These are phyloP conservation scores for Alethe diademata DNA, from an alignment of 2,113 vertebrate species.

Conservation along the genomic window DNA sequence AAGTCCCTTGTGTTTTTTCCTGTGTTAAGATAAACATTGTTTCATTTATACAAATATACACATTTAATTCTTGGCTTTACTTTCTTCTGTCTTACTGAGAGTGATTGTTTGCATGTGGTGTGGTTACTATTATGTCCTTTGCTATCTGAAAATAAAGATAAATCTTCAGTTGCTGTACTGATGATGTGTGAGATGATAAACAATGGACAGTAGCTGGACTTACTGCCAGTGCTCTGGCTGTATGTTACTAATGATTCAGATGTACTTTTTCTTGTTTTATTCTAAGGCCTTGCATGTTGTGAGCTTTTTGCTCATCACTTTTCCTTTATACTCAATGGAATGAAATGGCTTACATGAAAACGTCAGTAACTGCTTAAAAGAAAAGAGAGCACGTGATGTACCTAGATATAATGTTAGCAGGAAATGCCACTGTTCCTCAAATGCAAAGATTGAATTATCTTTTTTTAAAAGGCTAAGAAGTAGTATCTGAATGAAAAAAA, in stretches of 20 bases:
- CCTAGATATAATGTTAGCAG: not conserved
- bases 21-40: not conserved
- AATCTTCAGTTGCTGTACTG: not conserved
- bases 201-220: not conserved
- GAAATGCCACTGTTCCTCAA: not conserved
- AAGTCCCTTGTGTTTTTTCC: not conserved
- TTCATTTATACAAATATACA: not conserved
- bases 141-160: conserved; percentile 15
- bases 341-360: not conserved
- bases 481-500: not conserved
- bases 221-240: not conserved
- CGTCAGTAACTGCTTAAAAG: not conserved
- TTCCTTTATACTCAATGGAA: not conserved
- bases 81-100: not conserved
- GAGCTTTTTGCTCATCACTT: not conserved
- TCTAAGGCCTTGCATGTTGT: not conserved
- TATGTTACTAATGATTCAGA: not conserved
- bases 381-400: not conserved
- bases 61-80: conserved; percentile 3
- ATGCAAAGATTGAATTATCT: not conserved
- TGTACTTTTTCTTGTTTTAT: not conserved
- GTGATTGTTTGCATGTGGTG: not conserved
- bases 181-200: not conserved
- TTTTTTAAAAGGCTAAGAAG: not conserved
- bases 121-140: not conserved